Evolutionary conservation across 2,797 vertebrate genomes (phyloP), one percentile per base, ranked within the genome.

Genomic region (Crax fasciolata): DNA sequence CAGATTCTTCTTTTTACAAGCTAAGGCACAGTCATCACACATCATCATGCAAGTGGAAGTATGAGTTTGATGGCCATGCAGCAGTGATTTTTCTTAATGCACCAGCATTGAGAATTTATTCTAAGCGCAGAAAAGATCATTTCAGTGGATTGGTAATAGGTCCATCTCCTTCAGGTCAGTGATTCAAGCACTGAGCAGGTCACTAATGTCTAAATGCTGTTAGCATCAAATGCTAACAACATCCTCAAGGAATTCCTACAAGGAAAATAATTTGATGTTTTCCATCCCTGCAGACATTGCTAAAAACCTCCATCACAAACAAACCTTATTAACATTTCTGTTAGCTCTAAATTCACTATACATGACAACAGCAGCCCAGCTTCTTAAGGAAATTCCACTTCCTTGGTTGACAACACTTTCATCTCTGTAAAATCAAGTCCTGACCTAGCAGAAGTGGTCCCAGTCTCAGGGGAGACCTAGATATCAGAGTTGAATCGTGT

Each of bases 191-290:
- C 38, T 48, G 70, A 89, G 27, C 62, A 91, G 65, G 84, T 92
- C 77, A 65, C 82, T 94, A 96, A 97, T 89, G 79, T 93, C 59
- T 84, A 87, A 89, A 93, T 70, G 35, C 59, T 76, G 51, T 90
- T 87, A 87, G 52, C 24, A 85, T 88, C 39, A 95, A 55, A 90
- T 58, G 41, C 39, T 73, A 89, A 68, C 38, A 92, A 43, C 16
- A 38, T 39, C 79, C 52, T 87, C 71, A 81, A 76, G 55, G 43
- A 62, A 23, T 86, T 96, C 35, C 32, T 63, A 71, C 13, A 89
- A 72, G 59, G 61, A 67, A 83, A 92, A 86, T 25, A 85, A 90
- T 76, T 68, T n/a, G 1, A 49, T 63, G 8, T 19, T 77, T 79
- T 84, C 73, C 68, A 28, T 71, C 46, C 92, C 57, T 63, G 41